Conservation (phyloP, 2,797 vertebrate genomes). For the Phrynocephalus vlangalii region DNA sequence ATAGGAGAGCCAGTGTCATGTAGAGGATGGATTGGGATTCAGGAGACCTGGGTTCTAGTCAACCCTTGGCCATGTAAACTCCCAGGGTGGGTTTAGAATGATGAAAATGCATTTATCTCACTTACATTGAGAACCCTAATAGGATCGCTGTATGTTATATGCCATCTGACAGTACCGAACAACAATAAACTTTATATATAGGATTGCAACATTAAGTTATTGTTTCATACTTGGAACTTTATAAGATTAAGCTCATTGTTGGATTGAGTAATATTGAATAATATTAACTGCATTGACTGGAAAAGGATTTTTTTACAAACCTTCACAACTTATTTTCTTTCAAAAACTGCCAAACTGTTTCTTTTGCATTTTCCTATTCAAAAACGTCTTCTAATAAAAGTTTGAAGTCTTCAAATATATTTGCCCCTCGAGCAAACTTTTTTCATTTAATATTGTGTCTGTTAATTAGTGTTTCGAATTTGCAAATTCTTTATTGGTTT, state of each 20-base stretch:
- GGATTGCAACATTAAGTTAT: slow-evolving; percentile 38
- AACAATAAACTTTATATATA: background rate
- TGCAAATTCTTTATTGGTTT: slow-evolving; percentile 90
- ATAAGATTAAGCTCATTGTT: slow-evolving; percentile 59
- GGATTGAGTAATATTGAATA: slow-evolving; percentile 44
- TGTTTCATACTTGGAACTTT: slow-evolving; percentile 63
- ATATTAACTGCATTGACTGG: slow-evolving; percentile 59
- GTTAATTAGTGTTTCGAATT: slow-evolving; percentile 90
- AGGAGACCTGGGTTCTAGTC: too few species aligned
- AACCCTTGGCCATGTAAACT: background rate
- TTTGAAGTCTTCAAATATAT: slow-evolving; percentile 88
- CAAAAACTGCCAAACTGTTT: slow-evolving; percentile 69
- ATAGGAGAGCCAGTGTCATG: background rate
- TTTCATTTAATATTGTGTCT: slow-evolving; percentile 89
- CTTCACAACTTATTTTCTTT: slow-evolving; percentile 53
- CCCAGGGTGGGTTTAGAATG: background rate
- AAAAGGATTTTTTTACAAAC: slow-evolving; percentile 39
- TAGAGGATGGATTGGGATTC: too few species aligned
- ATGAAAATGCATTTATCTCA: too few species aligned
- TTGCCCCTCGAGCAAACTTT: slow-evolving; percentile 88
- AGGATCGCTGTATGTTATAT: too few species aligned
- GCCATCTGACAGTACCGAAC: too few species aligned
- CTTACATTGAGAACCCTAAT: too few species aligned
- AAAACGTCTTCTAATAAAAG: slow-evolving; percentile 87
- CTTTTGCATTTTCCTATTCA: slow-evolving; percentile 67